These are phyloP conservation scores for Anguilla anguilla DNA, from an alignment of 2,797 vertebrate genomes.

Conservation along the genomic window DNA sequence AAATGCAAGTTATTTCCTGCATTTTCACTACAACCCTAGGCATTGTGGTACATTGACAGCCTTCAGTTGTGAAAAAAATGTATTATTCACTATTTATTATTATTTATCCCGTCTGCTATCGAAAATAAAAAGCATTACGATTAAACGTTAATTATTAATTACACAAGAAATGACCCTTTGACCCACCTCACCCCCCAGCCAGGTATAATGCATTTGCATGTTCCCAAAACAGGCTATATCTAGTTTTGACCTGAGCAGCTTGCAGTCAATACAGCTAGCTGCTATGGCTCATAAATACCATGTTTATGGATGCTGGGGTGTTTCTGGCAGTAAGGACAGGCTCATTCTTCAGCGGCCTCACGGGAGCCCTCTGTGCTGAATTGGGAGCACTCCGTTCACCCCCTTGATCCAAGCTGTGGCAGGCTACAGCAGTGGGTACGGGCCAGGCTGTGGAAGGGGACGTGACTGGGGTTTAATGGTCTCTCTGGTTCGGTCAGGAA, in stretches of 20 bases:
- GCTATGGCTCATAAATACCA: neutral
- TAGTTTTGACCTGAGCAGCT: neutral
- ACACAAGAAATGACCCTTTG: neutral
- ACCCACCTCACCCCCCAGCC: neutral
- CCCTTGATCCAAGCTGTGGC: slow-evolving; percentile 21
- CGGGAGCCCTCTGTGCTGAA: neutral
- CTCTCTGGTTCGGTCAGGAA: neutral
- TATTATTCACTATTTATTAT: neutral
- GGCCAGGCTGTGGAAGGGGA: neutral
- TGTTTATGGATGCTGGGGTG: slow-evolving; percentile 16
- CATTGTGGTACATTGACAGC: neutral
- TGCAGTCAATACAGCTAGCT: neutral
- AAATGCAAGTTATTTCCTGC: neutral
- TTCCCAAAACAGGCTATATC: neutral
- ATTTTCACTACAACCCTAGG: neutral
- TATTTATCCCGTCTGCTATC: neutral
- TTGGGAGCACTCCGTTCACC: neutral
- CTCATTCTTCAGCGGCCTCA: slow-evolving; percentile 3
- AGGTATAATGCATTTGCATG: neutral
- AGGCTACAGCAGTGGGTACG: neutral
- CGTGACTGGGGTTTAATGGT: slow-evolving; percentile 25
- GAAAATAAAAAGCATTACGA: neutral
- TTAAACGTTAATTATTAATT: neutral
- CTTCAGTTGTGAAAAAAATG: neutral
- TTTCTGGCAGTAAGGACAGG: slow-evolving; percentile 14